Conservation (phyloP, 2,797 vertebrate species). For the Paratrypauchen microcephalus region DNA sequence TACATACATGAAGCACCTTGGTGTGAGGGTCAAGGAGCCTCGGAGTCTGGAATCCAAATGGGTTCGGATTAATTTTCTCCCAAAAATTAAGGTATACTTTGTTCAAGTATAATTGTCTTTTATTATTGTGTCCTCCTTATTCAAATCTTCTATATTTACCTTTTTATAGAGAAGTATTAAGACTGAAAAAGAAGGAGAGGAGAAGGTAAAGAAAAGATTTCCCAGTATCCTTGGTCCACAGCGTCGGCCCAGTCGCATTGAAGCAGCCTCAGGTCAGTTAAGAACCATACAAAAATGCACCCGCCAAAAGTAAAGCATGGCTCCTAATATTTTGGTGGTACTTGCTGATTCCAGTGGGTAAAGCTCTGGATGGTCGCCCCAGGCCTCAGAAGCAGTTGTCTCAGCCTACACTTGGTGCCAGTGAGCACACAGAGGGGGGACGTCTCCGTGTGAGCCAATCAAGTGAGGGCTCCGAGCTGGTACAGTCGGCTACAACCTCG, state of each 20-base stretch:
- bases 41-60: conserved; percentile 90
- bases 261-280: conserved; percentile 85
- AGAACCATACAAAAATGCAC: background rate
- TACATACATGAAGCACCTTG: conserved; percentile 94
- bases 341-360: conserved; percentile 77
- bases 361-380: conserved; percentile 85
- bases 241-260: conserved; percentile 87
- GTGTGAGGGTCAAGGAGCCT: conserved; percentile 91
- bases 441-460: conserved; percentile 84
- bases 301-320: background rate
- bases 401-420: conserved; percentile 78
- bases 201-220: conserved; percentile 92
- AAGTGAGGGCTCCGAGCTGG: conserved; percentile 82
- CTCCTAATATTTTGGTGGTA: background rate
- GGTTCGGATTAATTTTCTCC: conserved; percentile 87
- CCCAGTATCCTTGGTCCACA: conserved; percentile 90
- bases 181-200: conserved; percentile 92
- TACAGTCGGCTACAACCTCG: conserved; percentile 75
- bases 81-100: conserved; percentile 88
- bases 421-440: conserved; percentile 80
- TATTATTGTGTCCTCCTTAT: background rate
- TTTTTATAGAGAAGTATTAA: conserved; percentile 89
- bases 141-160: background rate
- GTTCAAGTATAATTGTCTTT: background rate
- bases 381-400: conserved; percentile 89